Evolutionary conservation across 1,140 invertebrate species (phyloP), one percentile per base, ranked within the genome.

Genomic region (Ladona fulva): DNA sequence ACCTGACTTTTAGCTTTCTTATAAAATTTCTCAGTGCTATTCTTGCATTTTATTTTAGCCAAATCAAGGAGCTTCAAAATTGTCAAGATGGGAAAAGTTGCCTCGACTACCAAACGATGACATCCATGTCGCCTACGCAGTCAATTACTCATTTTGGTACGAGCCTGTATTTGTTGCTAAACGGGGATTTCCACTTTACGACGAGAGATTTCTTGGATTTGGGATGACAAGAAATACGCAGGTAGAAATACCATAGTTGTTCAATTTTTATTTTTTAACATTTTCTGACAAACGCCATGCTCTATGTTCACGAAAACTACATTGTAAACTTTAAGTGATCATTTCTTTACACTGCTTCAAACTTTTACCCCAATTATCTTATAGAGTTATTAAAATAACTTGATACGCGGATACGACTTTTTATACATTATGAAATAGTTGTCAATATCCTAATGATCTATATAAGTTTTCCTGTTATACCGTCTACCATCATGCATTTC

Each of bases 201-300:
- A 89, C 81, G 88, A 89, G 80, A 80, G 88, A 59, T 89, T 89
- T 79, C 84, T 88, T 76, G 88, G 88, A 76, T 89, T 88, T 82
- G 88, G 88, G 12, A 88, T 86, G 80, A 89, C 88, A 73, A 83
- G 88, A 79, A 88, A 88, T 77, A 89, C 88, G 76, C 88, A 89
- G 85, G 88, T 88, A 75, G 74, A 5, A 25, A 75, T n/a, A 8
- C 77, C 14, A 66, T 12, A 12, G 52, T 16, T 22, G n/a, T 66
- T 66, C 16, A 22, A 12, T 6, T 22, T 6, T 22, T 12, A 66
- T 66, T 3, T 6, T 16, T 12, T 6, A 5, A 66, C 52, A 22
- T 66, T 19, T 66, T 66, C 52, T 3, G n/a, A 3, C 52, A 66
- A 1, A 66, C 52, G 3, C 52, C 14, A 66, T 66, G 3, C 52